Base-by-base conservation (phyloP, 92 coral and sea anemone genomes). In the Metridium senile region DNA sequence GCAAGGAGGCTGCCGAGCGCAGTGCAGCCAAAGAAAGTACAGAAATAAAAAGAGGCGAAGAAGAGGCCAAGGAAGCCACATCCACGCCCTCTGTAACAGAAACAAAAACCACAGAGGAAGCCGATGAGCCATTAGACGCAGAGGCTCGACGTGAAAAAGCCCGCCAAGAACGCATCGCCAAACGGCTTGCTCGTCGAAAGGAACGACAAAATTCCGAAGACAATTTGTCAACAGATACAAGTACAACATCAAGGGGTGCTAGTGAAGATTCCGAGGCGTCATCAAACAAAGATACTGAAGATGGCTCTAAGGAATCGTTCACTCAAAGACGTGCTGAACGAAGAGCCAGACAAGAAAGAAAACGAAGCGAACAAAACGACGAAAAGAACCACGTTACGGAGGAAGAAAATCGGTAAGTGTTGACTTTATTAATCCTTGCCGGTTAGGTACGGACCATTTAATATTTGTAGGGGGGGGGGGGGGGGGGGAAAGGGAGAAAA, bases 291-390 rank as follows among this genome's bases (percentile, higher is more conserved):
- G 84, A 79, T 53, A 79, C 77, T 2, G 84, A 79, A 28, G 84
- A 78, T 51, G 27, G 34, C 10, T 21, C 43, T 9, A 57, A 21
- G 10, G 75, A 70, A 20, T 84, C 92, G 9, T 80, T 84, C 45
- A 74, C 92, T 27, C 87, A 87, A 9, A 77, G 86, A 70, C 78
- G 97, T 49, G 97, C 97, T 3, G 97, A 91, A 67, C 66, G 97
- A 71, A 82, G 91, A 70, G 89, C 87, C 7, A 80, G 76, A 59
- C 79, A 68, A 21, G 84, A 79, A 56, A 34, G 76, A 23, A 79
- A 70, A 59, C 58, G 76, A 39, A 66, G 56, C 22, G 84, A 79
- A 68, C 82, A 65, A 54, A 51, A 65, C 32, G 82, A 76, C n/a
- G 58, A 56, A 39, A 51, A 59, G 53, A 69, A 64, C 29, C 54